Evolutionary conservation across 2,888 invertebrate species (phyloP), one percentile per base, ranked within the genome.

Genomic region (Lasioglossum oenotherae): DNA sequence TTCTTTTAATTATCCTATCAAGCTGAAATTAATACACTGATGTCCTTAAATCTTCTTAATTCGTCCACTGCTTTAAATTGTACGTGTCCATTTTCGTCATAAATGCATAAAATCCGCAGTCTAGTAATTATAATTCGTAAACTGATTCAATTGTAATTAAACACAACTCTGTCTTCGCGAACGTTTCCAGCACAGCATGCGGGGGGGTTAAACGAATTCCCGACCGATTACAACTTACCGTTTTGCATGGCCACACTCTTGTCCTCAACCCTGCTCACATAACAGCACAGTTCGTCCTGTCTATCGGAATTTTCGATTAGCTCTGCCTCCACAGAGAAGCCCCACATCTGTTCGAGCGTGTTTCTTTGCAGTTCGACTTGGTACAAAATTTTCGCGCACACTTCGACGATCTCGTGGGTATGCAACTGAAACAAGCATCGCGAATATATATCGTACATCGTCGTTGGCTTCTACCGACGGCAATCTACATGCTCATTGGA

Each of bases 301-400:
- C 98, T 96, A 95, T 99, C 99, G 16, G 98, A 97, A 95, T 99
- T 99, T 95, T 99, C 99, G 88, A 99, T 98, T 84, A 99, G 96
- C 96, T 99, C 99, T 4, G 99, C 99, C 95, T 99, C 99, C 78
- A 99, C 99, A 89, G 98, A 98, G 96, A 99, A 99, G 92, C 99
- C 99, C 98, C 99, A 99, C 98, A 99, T 98, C 95, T 98, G 98
- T 93, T 99, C 99, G 93, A 98, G 96, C 16, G 98, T 98, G 89
- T 97, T 97, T 87, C 99, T 97, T 93, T 98, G 98, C 93, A 99
- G 96, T 95, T 99, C 99, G 92, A 99, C 98, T 96, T 99, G 99
- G 96, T 99, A 99, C 89, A 99, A 96, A 94, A 99, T 98, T 96
- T 99, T 99, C 93, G 98, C 98, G 95, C 99, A 99, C 76, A 99